Base-by-base conservation (phyloP, 1,140 invertebrate species). In the Octopus sinensis region DNA sequence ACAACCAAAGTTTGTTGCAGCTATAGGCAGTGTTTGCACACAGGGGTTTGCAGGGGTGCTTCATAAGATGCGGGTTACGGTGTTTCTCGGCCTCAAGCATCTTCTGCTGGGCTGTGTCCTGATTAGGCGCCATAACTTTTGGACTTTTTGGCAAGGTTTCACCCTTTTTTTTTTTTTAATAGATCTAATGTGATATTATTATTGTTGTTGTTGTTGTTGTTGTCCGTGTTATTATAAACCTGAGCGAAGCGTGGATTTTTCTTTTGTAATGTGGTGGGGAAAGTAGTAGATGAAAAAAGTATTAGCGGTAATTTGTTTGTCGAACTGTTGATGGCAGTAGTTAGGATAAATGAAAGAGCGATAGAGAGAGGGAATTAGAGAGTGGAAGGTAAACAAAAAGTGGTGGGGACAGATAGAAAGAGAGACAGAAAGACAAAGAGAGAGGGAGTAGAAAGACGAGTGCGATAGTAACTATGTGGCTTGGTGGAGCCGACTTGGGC, bases 1-100 rank as follows among this genome's bases (percentile, higher is more conserved):
- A 86, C n/a, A 87, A 80, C 53, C 86, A 84, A 43, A 87, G 78
- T 80, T 87, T 87, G 80, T 86, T 86, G 80, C 84, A 85, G 75
- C 86, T 87, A 77, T 86, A 87, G 5, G 84, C 76, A 17, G 83
- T 85, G 71, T 82, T 82, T 10, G 85, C 84, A 84, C 86, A 87
- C 54, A 86, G 54, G 5, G 86, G 85, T 53, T 83, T 83, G n/a
- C 83, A 56, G 13, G 81, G 80, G 30, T 82, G 82, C 43, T 71
- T 73, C 9, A 73, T 13, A 13, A 73, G 30, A 73, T 73, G 68
- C 30, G 68, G 68, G 68, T 73, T 13, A 23, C 17, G 6, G 68
- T 73, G 7, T 73, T 73, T 73, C 30, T 73, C 68, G 1, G 68
- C 68, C 30, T 73, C 68, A 1, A 73, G 30, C 68, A 73, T 73